phyloP scores from a whole-genome alignment of 2,797 vertebrate species.

The Erpetoichthys calabaricus region DNA sequence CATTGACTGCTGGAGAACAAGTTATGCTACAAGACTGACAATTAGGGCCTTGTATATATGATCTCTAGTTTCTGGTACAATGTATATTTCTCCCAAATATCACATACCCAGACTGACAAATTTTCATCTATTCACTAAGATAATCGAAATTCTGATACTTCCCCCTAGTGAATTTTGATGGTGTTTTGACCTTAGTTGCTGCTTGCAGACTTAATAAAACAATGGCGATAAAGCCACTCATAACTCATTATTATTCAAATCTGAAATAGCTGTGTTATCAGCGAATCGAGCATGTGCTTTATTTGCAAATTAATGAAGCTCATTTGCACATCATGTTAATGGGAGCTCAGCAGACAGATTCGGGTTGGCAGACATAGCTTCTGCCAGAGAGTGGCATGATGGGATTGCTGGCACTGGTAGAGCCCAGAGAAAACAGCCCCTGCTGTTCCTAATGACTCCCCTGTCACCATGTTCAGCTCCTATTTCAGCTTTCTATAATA shows the following conservation, averaged over 20 bases:
- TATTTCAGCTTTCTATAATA: background rate
- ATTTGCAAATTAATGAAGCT: background rate
- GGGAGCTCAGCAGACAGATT: background rate
- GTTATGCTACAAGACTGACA: no score
- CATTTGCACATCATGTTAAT: background rate
- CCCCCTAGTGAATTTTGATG: no score
- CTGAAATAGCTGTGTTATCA: constrained; percentile 22
- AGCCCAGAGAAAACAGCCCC: background rate
- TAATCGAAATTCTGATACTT: no score
- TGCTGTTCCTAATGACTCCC: constrained; percentile 2
- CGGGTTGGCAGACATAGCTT: background rate
- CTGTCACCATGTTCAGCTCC: background rate
- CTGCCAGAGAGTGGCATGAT: background rate
- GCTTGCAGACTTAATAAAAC: background rate
- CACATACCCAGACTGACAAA: no score
- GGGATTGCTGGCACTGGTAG: background rate
- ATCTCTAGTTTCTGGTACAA: no score
- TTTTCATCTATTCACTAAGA: no score
- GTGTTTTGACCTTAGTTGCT: no score
- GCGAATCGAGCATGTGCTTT: constrained; percentile 22
- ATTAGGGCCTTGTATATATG: no score
- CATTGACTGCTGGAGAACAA: no score
- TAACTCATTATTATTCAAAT: constrained; percentile 20
- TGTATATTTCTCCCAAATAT: no score
- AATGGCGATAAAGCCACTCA: background rate